Base-by-base conservation (phyloP, 2,113 vertebrate species). In the Takifugu flavidus region DNA sequence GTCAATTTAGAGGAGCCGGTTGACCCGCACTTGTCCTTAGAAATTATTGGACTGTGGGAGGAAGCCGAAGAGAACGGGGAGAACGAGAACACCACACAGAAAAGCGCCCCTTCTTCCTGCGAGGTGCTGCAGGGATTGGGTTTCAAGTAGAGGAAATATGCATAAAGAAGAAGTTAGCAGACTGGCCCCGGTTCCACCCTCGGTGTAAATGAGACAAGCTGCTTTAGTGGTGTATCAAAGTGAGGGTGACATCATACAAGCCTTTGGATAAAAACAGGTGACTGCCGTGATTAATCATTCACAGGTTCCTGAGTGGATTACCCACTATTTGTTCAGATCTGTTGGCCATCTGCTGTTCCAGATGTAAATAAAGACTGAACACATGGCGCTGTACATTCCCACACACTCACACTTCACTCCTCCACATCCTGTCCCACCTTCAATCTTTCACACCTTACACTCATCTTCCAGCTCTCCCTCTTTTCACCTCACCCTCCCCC, bases 271-370 rank as follows among this genome's bases (percentile, higher is more conserved):
- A 54, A 68, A 54, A 52, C 14, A 72, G 67, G 56, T 58, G 56
- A 58, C 34, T 49, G 13, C 26, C 6, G 55, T 54, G 29, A 57
- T 70, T 66, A 59, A 78, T 67, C 43, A 28, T 28, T 43, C 51
- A 50, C 68, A 68, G 59, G 49, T n/a, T 62, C 27, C 49, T 53
- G 59, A 75, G 53, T 63, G 27, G 57, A 61, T 51, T 62, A 47
- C 53, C 29, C 56, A 3, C 14, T 67, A 46, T 1, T 34, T 39
- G 7, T 39, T 39, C 34, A 39, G 34, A 10, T 39, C 34, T 11
- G 3, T 15, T 52, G 20, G 58, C 62, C 63, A 75, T 74, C 77
- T 79, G 75, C 47, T 70, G 27, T 68, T 59, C 6, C 63, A 65
- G 57, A 68, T 62, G 62, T 49, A 39, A 51, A 69, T 55, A 53